phyloP scores from a whole-genome alignment of 2,797 vertebrate genomes.

The Salmo trutta region DNA sequence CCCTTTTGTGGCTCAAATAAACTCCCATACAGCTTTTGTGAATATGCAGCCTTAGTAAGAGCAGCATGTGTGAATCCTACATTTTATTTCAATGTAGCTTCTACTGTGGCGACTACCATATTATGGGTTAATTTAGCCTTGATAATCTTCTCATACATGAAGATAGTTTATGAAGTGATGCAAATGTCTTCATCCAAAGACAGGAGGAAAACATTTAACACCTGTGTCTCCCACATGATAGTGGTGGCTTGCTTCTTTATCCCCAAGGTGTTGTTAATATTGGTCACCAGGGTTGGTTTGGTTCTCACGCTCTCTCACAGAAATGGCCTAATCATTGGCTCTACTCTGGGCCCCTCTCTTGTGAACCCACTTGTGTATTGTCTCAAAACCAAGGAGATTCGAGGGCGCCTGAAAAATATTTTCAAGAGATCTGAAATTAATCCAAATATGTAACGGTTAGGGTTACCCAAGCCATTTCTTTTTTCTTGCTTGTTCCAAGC shows the following conservation, averaged over 20 bases:
- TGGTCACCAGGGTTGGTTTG: slow-evolving; percentile 10
- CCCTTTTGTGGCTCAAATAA: slow-evolving; percentile 23
- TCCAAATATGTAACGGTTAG: background rate
- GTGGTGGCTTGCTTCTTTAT: slow-evolving; percentile 11
- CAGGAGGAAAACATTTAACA: slow-evolving; percentile 10
- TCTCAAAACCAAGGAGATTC: slow-evolving; percentile 31
- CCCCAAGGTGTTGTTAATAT: background rate
- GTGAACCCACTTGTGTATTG: slow-evolving; percentile 31
- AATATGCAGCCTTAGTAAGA: slow-evolving; percentile 15
- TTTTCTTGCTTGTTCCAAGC: background rate
- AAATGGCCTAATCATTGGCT: slow-evolving; percentile 11
- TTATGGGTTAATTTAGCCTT: background rate
- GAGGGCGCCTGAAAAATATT: background rate
- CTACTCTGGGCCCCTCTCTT: slow-evolving; percentile 25
- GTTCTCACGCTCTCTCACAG: background rate
- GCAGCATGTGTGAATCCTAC: slow-evolving; percentile 21
- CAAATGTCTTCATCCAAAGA: slow-evolving; percentile 10
- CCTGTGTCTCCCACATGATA: slow-evolving; percentile 15
- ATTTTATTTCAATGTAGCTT: background rate
- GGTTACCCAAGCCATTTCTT: background rate
- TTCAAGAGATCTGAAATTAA: background rate
- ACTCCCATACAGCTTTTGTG: slow-evolving; percentile 25
- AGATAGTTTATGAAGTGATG: slow-evolving; percentile 10
- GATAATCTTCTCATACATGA: slow-evolving; percentile 28
- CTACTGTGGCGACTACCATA: background rate